Evolutionary conservation across 1,140 invertebrate genomes (phyloP), one percentile per base, ranked within the genome.

Genomic region (Harpegnathos saltator): DNA sequence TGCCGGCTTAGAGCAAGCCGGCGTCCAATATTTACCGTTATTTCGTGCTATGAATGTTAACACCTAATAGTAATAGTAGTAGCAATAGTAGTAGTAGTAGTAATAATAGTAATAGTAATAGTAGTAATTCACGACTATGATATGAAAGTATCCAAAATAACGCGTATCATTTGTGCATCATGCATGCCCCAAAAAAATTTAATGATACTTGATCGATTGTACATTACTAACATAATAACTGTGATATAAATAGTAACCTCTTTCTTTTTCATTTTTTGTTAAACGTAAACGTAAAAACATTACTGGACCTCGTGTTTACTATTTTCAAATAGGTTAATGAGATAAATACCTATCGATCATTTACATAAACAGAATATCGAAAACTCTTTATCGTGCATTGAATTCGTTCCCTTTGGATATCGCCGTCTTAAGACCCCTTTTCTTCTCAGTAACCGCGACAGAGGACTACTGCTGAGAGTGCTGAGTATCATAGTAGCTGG

Each of bases 401-500:
- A 87, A 87, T 89, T 85, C 68, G 80, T 72, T 85, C 71, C 26
- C 29, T 63, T 85, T 26, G 29, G 88, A 89, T 87, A 91, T 87
- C 88, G 82, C 87, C 89, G 87, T 86, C 89, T 89, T 87, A 86
- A 82, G 87, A 89, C 59, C 71, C 44, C 29, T 66, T 68, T 38
- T 61, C 65, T 83, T 72, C 74, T 22, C 29, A 84, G 33, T 38
- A 85, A 88, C 84, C 69, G 81, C 68, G 58, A 66, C 73, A 73
- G 65, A 44, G 71, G 59, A 50, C 73, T 81, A 5, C 29, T 33
- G n/a, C 29, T 33, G 29, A 3, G 29, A 3, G 29, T 33, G 62
- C 59, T 65, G 75, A 85, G 86, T 90, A 90, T 90, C 90, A 86
- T 89, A 89, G 90, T 90, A 89, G 85, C 88, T 90, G 91, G 94